A percentile compares a stretch with the other conserved stretches of the same genome.
These are phyloP conservation scores for Psylliodes chrysocephalus DNA, from an alignment of 2,888 invertebrate genomes.

Conservation along the genomic window DNA sequence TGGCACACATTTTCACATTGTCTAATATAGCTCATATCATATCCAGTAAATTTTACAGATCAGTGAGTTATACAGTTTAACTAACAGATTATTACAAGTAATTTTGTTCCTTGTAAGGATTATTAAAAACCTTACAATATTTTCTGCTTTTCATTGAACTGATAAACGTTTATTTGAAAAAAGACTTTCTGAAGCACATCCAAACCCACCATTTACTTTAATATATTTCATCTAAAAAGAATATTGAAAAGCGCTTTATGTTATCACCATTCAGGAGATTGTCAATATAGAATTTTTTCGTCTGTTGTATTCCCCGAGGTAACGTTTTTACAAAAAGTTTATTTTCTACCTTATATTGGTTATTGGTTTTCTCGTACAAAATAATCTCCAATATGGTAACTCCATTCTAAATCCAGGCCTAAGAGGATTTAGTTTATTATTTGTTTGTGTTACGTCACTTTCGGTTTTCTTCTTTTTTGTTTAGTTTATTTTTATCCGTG, in stretches of 20 bases:
- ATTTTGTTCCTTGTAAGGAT: too few relatives aligned
- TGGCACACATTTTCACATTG: too few relatives aligned
- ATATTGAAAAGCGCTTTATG: conserved; percentile 6
- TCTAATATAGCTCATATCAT: too few relatives aligned
- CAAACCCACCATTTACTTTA: not conserved
- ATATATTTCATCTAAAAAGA: not conserved
- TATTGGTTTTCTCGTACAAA: conserved; percentile 15
- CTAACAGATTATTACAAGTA: too few relatives aligned
- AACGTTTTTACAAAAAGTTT: conserved; percentile 17
- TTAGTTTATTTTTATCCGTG: not conserved
- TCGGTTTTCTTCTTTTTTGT: not conserved
- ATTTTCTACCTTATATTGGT: conserved; percentile 19
- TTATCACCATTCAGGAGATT: conserved; percentile 21
- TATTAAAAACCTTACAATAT: too few relatives aligned
- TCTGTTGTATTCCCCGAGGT: conserved; percentile 15
- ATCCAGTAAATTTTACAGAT: too few relatives aligned
- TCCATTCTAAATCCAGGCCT: conserved; percentile 5
- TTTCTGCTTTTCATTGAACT: too few relatives aligned
- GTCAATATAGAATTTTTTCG: conserved; percentile 18
- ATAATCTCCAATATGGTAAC: conserved; percentile 14
- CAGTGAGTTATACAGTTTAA: too few relatives aligned
- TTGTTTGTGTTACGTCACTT: conserved; percentile 12
- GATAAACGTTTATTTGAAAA: too few relatives aligned
- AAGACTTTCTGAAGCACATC: not conserved
- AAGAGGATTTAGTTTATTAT: conserved; percentile 6